Percentiles rank a stretch among this genome's conserved stretches.
phyloP scores from a whole-genome alignment of 1,140 invertebrate genomes.

The Drosophila orosa region DNA sequence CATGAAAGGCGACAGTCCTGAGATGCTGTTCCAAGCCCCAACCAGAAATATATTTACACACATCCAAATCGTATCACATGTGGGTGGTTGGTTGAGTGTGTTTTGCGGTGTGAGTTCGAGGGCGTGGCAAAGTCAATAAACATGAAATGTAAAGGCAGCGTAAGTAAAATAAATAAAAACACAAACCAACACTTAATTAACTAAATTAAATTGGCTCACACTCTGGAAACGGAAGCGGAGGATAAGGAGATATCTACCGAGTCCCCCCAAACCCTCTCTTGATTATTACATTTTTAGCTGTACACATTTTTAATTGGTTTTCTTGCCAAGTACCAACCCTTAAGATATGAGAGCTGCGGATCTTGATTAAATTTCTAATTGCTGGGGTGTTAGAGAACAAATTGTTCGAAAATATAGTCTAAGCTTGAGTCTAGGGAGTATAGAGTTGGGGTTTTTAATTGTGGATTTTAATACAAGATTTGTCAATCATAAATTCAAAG shows the following conservation, averaged over 20 bases:
- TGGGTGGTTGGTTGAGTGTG: slow-evolving; percentile 17
- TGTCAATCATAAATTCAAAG: not conserved
- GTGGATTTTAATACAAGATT: not conserved
- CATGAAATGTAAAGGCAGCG: slow-evolving; percentile 75
- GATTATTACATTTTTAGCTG: slow-evolving; percentile 68
- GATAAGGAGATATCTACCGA: not conserved
- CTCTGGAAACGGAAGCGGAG: slow-evolving; percentile 16
- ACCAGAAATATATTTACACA: not conserved
- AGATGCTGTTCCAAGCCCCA: slow-evolving; percentile 88
- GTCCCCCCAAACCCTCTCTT: slow-evolving; percentile 25
- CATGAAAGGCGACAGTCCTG: slow-evolving; percentile 99
- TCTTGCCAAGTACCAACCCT: slow-evolving; percentile 19
- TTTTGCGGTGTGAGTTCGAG: slow-evolving; percentile 12
- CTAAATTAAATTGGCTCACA: slow-evolving; percentile 73
- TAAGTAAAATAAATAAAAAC: slow-evolving; percentile 76
- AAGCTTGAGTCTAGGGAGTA: not conserved
- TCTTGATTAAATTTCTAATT: slow-evolving; percentile 59
- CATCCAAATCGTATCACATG: slow-evolving; percentile 9
- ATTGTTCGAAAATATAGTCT: slow-evolving; percentile 32
- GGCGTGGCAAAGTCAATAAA: slow-evolving; percentile 73
- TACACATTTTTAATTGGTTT: slow-evolving; percentile 73
- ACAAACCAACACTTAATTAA: slow-evolving; percentile 71
- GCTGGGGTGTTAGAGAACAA: slow-evolving; percentile 19
- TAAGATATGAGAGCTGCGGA: slow-evolving; percentile 13
- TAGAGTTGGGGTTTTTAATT: not conserved